These are phyloP conservation scores for Hippoglossus hippoglossus DNA, from an alignment of 2,797 vertebrate genomes.

Conservation along the genomic window DNA sequence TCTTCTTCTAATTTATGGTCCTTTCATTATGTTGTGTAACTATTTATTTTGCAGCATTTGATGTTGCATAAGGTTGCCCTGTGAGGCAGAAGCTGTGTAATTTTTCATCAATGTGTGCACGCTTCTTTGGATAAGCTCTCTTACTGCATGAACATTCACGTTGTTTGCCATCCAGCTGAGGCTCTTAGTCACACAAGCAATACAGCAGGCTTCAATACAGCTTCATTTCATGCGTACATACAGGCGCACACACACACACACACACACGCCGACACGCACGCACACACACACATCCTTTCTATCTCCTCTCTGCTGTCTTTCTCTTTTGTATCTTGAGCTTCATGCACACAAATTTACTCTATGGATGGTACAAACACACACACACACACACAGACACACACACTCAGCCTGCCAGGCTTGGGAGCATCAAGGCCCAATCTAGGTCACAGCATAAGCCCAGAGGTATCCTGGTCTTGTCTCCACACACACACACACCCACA, in stretches of 20 bases:
- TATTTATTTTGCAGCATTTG: slow-evolving; percentile 24
- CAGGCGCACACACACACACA: neutral
- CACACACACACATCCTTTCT: slow-evolving; percentile 14
- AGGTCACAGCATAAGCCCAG: slow-evolving; percentile 81
- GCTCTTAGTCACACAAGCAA: slow-evolving; percentile 65
- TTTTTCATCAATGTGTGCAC: slow-evolving; percentile 31
- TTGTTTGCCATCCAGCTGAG: slow-evolving; percentile 69
- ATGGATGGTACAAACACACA: slow-evolving; percentile 43
- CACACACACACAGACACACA: slow-evolving; percentile 38
- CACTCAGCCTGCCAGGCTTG: slow-evolving; percentile 67
- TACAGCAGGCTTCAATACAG: slow-evolving; percentile 45
- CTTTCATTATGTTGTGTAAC: slow-evolving; percentile 27
- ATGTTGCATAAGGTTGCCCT: slow-evolving; percentile 35
- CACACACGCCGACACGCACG: neutral
- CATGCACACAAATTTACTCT: slow-evolving; percentile 51
- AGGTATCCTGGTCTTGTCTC: slow-evolving; percentile 62
- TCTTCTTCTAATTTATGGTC: neutral
- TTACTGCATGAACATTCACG: slow-evolving; percentile 40
- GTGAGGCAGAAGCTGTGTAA: slow-evolving; percentile 34
- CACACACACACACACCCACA: slow-evolving; percentile 37
- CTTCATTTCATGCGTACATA: slow-evolving; percentile 32
- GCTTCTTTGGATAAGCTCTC: slow-evolving; percentile 35
- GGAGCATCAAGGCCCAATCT: slow-evolving; percentile 80
- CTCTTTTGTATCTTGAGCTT: slow-evolving; percentile 43
- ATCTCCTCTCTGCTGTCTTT: slow-evolving; percentile 24